These are phyloP conservation scores for Propithecus perrieri DNA, from an alignment of 2,797 vertebrate genomes.

Conservation along the genomic window DNA sequence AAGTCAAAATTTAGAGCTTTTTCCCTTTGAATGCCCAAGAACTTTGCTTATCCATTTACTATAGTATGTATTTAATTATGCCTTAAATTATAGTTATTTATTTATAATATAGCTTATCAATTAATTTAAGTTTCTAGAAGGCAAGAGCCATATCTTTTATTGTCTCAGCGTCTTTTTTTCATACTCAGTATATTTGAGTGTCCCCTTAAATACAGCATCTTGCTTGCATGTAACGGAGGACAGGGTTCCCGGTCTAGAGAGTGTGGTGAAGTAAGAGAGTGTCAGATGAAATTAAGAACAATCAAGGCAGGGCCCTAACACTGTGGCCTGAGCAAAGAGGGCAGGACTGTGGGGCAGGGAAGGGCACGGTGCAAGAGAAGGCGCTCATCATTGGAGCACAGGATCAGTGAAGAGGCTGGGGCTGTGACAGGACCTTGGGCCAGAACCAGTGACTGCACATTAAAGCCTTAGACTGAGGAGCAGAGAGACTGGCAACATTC, in stretches of 20 bases:
- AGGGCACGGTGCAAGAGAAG: no score
- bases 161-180: background rate
- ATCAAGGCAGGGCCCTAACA: background rate
- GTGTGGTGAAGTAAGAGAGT: background rate
- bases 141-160: background rate
- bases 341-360: background rate
- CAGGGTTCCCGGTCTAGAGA: background rate
- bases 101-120: background rate
- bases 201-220: background rate
- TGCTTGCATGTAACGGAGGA: background rate
- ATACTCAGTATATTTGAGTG: background rate
- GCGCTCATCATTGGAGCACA: background rate
- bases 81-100: background rate
- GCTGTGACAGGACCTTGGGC: background rate
- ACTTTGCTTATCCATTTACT: background rate
- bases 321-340: background rate
- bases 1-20: background rate
- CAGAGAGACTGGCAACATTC: background rate
- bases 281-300: background rate
- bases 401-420: background rate
- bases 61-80: background rate
- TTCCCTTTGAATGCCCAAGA: background rate
- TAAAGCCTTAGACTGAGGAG: background rate
- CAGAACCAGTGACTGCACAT: background rate
- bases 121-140: background rate